phyloP scores from a whole-genome alignment of 2,113 vertebrate species.

The Mus spicilegus region DNA sequence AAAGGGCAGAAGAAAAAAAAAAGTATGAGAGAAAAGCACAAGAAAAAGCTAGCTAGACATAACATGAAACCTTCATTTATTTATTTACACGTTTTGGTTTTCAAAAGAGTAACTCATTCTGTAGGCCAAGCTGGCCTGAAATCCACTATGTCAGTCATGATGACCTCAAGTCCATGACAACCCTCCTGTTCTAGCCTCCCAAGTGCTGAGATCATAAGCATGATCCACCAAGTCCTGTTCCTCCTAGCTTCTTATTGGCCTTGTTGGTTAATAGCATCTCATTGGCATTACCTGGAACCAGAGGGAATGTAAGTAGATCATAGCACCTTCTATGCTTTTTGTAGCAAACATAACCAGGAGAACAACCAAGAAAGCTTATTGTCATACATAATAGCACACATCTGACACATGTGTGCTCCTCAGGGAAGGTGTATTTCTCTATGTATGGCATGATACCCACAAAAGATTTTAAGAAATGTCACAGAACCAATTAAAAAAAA shows the following conservation, averaged over 20 bases:
- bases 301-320: not conserved
- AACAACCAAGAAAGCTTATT: not conserved
- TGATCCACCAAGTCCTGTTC: not conserved
- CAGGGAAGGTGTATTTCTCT: not conserved
- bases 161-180: not conserved
- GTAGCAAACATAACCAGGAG: not conserved
- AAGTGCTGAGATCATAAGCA: not conserved
- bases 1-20: conserved; percentile 24
- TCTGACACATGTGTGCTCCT: not conserved
- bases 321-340: not conserved
- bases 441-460: not conserved
- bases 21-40: not conserved
- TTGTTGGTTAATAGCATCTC: too few relatives aligned
- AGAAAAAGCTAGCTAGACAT: not conserved
- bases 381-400: not conserved
- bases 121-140: not conserved
- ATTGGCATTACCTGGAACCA: not conserved
- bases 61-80: not conserved
- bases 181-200: not conserved
- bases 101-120: not conserved
- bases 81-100: not conserved
- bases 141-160: not conserved
- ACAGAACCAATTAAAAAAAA: not conserved
- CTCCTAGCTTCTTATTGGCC: not conserved
- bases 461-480: not conserved